Evolutionary conservation across 2,888 invertebrate genomes (phyloP).

Genomic region (Seladonia tumulorum): DNA sequence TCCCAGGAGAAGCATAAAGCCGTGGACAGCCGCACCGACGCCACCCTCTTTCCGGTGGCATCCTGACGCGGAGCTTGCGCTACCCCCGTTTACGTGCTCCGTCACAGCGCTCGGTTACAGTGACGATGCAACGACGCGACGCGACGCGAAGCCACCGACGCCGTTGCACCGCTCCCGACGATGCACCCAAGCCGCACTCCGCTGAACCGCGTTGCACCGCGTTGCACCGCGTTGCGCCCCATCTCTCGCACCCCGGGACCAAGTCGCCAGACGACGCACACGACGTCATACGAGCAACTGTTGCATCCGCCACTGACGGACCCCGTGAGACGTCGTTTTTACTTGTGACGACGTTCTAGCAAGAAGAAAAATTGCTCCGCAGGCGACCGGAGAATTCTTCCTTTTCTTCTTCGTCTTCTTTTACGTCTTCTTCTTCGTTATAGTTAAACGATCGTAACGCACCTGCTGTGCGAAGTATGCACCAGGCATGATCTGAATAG

Average conservation of each 20-base stretch:
- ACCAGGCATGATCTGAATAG: not conserved
- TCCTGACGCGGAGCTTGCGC: slow-evolving; percentile 68
- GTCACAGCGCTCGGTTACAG: slow-evolving; percentile 58
- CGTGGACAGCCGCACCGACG: slow-evolving; percentile 68
- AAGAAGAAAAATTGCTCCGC: slow-evolving; percentile 42
- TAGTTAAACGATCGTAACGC: not conserved
- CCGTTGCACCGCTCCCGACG: not conserved
- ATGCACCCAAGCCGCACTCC: not conserved
- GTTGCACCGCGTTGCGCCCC: not conserved
- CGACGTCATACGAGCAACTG: slow-evolving; percentile 74
- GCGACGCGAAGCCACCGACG: slow-evolving; percentile 18
- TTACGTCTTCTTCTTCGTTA: not conserved
- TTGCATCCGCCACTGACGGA: slow-evolving; percentile 69
- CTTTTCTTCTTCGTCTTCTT: not conserved
- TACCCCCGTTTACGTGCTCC: slow-evolving; percentile 56
- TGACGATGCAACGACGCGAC: slow-evolving; percentile 55
- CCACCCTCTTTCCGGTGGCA: slow-evolving; percentile 68
- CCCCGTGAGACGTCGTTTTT: slow-evolving; percentile 26
- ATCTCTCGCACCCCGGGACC: not conserved
- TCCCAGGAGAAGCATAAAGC: slow-evolving; percentile 73
- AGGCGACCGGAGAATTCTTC: not conserved
- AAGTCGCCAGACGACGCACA: not conserved
- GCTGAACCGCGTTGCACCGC: not conserved
- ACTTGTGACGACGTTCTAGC: slow-evolving; percentile 14
- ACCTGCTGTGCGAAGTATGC: not conserved